phyloP scores from a whole-genome alignment of 2,113 vertebrate genomes.

The Osmerus eperlanus region DNA sequence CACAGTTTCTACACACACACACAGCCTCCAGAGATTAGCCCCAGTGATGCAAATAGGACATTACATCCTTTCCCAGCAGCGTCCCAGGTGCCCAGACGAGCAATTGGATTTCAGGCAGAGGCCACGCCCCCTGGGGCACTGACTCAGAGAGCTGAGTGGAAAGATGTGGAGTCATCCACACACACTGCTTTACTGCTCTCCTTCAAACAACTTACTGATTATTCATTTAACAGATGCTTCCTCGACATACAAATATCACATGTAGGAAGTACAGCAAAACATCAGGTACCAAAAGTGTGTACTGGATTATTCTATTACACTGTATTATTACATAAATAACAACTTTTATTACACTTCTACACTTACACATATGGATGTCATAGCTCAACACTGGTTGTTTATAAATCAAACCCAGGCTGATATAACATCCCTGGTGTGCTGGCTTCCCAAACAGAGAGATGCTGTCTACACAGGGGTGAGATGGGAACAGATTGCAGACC shows the following conservation, averaged over 20 bases:
- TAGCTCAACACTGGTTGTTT: too few species aligned
- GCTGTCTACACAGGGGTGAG: neutral
- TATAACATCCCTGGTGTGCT: neutral
- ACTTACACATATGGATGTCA: too few species aligned
- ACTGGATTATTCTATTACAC: slow-evolving; percentile 8
- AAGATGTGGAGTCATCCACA: neutral
- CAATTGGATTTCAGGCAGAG: slow-evolving; percentile 38
- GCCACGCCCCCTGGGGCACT: slow-evolving; percentile 5
- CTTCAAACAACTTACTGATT: neutral
- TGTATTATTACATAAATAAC: slow-evolving; percentile 2
- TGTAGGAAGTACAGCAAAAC: neutral
- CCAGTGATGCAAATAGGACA: slow-evolving; percentile 62
- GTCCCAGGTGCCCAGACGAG: slow-evolving; percentile 35
- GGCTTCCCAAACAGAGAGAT: neutral
- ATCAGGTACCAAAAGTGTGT: neutral
- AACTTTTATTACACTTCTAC: neutral
- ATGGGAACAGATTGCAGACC: slow-evolving; percentile 22
- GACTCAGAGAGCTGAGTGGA: slow-evolving; percentile 6
- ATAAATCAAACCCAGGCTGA: neutral
- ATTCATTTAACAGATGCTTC: neutral
- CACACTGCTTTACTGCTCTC: neutral
- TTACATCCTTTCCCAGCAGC: slow-evolving; percentile 55
- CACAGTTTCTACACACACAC: too few species aligned
- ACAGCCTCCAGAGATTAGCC: slow-evolving; percentile 51
- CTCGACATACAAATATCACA: neutral